Base-by-base conservation (phyloP, 1,140 invertebrate genomes). In the Drosophila burlai region DNA sequence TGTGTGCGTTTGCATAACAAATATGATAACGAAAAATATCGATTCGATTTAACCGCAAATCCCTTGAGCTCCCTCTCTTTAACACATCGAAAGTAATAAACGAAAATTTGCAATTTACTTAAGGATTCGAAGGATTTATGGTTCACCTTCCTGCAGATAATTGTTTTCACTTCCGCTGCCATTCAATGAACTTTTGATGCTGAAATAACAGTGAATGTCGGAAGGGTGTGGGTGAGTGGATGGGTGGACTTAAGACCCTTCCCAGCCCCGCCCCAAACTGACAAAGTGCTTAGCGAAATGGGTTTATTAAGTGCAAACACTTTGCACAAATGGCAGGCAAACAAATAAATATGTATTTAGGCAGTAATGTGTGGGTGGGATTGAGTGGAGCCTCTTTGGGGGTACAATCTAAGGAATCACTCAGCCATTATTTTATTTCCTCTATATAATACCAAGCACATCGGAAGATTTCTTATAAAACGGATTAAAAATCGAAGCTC, bases 231-330 rank as follows among this genome's bases (percentile, higher is more conserved):
- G 26, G 18, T 38, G 38, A 46, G 45, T 43, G 68, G 65, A 24
- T 74, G 79, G 71, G 73, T 73, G 81, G 79, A 29, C 21, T 45
- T 24, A 46, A 26, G 42, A 4, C 2, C 47, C 21, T 1, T 26
- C 13, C 29, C 46, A 15, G 31, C 42, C 13, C 18, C 65, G 16
- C 15, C 26, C 36, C 42, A 46, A 52, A 49, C 83, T 80, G 63
- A 73, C 80, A 87, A 81, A 84, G 84, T 84, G 74, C 84, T 89
- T 81, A 90, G 85, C 69, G 63, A 85, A 89, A 89, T 89, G 84
- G 85, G 84, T 90, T 90, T 89, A 90, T 89, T 87, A 87, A 90
- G 81, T 90, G 81, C 85, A 90, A 87, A 87, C 84, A 89, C 68
- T 89, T 87, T 89, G 65, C 82, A 66, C 76, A 89, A 86, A 86